phyloP scores from a whole-genome alignment of 2,888 invertebrate species.

The Liposcelis brunnea region DNA sequence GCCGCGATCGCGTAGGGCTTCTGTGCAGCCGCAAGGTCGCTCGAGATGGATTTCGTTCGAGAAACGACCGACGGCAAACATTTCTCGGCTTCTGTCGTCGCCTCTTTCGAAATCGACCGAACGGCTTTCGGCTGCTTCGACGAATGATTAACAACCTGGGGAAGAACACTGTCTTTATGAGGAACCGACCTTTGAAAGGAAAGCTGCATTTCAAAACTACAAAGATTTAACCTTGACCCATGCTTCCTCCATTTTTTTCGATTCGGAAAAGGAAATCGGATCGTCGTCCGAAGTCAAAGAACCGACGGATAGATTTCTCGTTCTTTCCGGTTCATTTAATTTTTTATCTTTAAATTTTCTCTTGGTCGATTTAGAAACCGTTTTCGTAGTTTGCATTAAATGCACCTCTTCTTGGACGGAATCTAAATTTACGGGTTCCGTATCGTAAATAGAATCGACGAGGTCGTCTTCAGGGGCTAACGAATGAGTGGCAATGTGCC shows the following conservation, averaged over 20 bases:
- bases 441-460: constrained; percentile 29
- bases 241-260: constrained; percentile 17
- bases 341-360: constrained; percentile 12
- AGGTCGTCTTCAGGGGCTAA: constrained; percentile 42
- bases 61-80: too few relatives aligned
- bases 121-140: constrained; percentile 29
- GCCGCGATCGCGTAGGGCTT: too few relatives aligned
- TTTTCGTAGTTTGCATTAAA: too few relatives aligned
- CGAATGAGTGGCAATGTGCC: constrained; percentile 50
- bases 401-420: constrained; percentile 17
- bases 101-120: too few relatives aligned
- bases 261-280: constrained; percentile 17
- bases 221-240: constrained; percentile 36
- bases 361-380: not conserved
- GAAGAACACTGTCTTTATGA: too few relatives aligned
- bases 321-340: not conserved
- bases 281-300: constrained; percentile 30
- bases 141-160: constrained; percentile 21
- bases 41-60: too few relatives aligned
- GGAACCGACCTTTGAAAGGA: too few relatives aligned
- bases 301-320: constrained; percentile 26
- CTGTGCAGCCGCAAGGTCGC: constrained; percentile 22
- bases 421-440: constrained; percentile 30
- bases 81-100: too few relatives aligned
- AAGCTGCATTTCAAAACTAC: too few relatives aligned